phyloP scores from a whole-genome alignment of 2,113 vertebrate species.

The Pantherophis guttatus region DNA sequence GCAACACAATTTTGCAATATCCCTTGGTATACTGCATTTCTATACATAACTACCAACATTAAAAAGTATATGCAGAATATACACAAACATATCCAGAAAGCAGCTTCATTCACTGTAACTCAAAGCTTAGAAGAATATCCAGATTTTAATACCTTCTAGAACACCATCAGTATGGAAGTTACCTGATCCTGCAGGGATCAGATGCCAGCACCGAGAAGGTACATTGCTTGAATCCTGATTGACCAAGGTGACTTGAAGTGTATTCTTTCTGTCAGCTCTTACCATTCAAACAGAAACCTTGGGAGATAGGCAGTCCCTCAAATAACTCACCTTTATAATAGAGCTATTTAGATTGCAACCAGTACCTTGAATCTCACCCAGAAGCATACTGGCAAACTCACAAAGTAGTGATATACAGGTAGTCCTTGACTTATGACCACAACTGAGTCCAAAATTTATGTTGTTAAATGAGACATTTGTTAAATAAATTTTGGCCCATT shows the following conservation, averaged over 20 bases:
- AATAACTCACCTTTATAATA: not conserved
- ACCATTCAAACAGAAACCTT: not conserved
- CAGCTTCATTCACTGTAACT: not conserved
- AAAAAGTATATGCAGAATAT: not conserved
- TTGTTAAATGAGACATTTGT: too few species aligned
- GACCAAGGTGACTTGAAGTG: not conserved
- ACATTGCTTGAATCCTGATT: not conserved
- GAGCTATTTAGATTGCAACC: not conserved
- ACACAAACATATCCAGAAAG: not conserved
- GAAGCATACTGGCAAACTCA: not conserved
- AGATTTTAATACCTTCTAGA: not conserved
- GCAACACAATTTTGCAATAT: not conserved
- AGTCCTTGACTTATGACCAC: too few species aligned
- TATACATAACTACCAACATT: not conserved
- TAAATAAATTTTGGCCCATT: too few species aligned
- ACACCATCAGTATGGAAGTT: not conserved
- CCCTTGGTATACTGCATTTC: not conserved
- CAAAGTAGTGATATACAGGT: not conserved
- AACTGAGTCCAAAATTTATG: too few species aligned
- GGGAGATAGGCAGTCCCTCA: not conserved
- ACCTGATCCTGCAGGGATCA: not conserved
- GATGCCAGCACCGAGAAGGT: not conserved
- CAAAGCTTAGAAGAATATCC: not conserved
- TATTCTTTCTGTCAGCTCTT: not conserved
- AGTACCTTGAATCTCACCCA: not conserved